phyloP scores from a whole-genome alignment of 2,113 vertebrate genomes.

The Probosciger aterrimus region DNA sequence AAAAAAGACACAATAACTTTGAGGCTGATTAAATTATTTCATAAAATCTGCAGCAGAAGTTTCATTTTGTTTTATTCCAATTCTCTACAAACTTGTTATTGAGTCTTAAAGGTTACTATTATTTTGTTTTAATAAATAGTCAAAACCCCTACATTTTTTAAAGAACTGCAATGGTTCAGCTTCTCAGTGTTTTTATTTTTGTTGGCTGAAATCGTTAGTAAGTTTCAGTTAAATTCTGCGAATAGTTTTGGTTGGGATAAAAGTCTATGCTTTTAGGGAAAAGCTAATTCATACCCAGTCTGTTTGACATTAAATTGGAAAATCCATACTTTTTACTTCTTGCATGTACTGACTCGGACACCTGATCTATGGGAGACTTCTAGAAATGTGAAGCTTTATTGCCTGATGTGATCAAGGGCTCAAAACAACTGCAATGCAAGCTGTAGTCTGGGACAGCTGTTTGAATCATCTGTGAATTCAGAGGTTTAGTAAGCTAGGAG shows the following conservation, averaged over 20 bases:
- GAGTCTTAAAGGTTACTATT: background rate
- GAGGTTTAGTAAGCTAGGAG: background rate
- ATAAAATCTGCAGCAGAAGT: background rate
- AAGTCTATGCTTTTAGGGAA: background rate
- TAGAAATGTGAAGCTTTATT: background rate
- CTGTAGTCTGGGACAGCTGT: background rate
- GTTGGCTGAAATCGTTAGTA: background rate
- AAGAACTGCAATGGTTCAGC: background rate
- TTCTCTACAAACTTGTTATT: background rate
- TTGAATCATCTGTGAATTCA: background rate
- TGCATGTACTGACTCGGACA: background rate
- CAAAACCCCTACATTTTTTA: background rate
- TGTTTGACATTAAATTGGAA: background rate
- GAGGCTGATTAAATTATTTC: background rate
- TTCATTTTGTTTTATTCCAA: background rate
- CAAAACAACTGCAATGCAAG: background rate
- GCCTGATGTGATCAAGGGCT: background rate
- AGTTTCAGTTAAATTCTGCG: background rate
- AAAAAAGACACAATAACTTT: background rate
- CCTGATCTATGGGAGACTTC: background rate
- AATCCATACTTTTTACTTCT: background rate
- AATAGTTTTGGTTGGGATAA: background rate
- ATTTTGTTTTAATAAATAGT: background rate
- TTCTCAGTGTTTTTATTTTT: background rate
- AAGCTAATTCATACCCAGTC: background rate